Evolutionary conservation across 2,797 vertebrate genomes (phyloP), one percentile per base, ranked within the genome.

Genomic region (Steatocranus sp.): DNA sequence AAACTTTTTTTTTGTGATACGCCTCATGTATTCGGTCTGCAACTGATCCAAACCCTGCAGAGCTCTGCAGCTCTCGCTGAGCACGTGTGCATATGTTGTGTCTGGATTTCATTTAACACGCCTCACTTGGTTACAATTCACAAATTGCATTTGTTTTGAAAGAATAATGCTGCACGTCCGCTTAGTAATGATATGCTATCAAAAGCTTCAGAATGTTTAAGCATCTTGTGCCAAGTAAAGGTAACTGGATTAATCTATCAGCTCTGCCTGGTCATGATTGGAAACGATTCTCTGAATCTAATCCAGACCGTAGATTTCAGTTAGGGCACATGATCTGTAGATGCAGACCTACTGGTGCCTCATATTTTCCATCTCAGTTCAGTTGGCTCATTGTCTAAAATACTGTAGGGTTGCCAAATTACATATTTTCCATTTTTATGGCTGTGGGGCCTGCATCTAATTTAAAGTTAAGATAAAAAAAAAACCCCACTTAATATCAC

Each of bases 211-310:
- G 36, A 77, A 51, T 86, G 86, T 83, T 83, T 38, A 66, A 78
- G 58, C 76, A 77, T 30, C 36, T 80, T 81, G 56, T 83, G 90
- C 84, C 86, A 92, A 87, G 63, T 89, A 48, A 85, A 91, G 15
- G 76, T 79, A 88, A 87, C 78, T 86, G 75, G 92, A 93, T 89
- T 70, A 88, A 90, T 91, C 89, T 56, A 88, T 91, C 87, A 91
- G 81, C 77, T 75, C 61, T 63, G 68, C 75, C 80, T 84, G 87
- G 93, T 56, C 7, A 34, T 92, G 87, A 95, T 93, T 92, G 85
- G 73, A 94, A 80, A 51, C 53, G 91, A 94, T 87, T 41, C 48
- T 20, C 51, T 78, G 93, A 96, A 96, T 94, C 63, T 3, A 88
- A 86, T 87, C 93, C 95, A 96, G 94, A 94, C 88, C 51, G 54